Percentiles rank a stretch among this genome's conserved stretches.
These are phyloP conservation scores for Andrena trimmerana DNA, from an alignment of 2,888 invertebrate species.

Conservation along the genomic window DNA sequence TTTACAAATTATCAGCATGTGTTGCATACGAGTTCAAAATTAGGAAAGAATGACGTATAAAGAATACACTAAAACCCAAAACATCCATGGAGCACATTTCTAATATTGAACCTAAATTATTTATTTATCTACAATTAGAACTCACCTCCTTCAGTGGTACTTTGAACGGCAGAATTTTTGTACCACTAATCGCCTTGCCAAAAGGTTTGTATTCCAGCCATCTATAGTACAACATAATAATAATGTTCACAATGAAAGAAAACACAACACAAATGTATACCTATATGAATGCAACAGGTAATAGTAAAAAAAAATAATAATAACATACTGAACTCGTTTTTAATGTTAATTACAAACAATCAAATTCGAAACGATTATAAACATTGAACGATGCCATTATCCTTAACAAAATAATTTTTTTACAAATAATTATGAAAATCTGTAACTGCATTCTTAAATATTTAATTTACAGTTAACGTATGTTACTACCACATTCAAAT, in stretches of 20 bases:
- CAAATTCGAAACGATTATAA: background rate
- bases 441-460: background rate
- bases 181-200: slow-evolving; percentile 89
- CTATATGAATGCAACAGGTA: slow-evolving; percentile 40
- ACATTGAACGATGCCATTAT: background rate
- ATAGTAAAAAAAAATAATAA: background rate
- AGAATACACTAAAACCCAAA: background rate
- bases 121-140: slow-evolving; percentile 44
- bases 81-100: background rate
- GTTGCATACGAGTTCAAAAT: too few relatives aligned
- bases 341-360: background rate
- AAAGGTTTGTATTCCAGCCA: slow-evolving; percentile 88
- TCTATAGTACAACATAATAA: slow-evolving; percentile 84
- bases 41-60: background rate
- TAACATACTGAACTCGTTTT: background rate
- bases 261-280: background rate
- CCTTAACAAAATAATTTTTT: background rate
- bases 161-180: slow-evolving; percentile 91
- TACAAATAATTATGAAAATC: background rate
- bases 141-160: slow-evolving; percentile 89
- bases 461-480: background rate
- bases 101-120: background rate
- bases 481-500: background rate
- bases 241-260: background rate
- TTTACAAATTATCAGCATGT: too few relatives aligned